Evolutionary conservation across 2,888 invertebrate genomes (phyloP).

Genomic region (Drosophila atripex): DNA sequence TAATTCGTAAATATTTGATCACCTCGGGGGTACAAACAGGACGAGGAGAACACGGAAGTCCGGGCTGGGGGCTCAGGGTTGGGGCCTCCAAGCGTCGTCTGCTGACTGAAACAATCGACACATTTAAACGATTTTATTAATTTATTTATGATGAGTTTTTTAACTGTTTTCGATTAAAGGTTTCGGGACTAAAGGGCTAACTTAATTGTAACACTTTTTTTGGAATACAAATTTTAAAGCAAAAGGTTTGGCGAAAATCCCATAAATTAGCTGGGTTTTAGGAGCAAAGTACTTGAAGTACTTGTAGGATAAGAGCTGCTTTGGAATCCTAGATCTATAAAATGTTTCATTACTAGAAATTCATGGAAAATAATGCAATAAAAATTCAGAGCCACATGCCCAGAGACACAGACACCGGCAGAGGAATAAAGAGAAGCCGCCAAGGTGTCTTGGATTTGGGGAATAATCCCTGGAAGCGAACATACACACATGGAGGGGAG

Average conservation of each 20-base stretch:
- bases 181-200: conserved; percentile 1
- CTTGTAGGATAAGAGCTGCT: conserved; percentile 6
- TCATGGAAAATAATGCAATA: conserved; percentile 81
- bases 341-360: conserved; percentile 75
- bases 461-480: conserved; percentile 25
- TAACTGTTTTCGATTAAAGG: conserved; percentile 39
- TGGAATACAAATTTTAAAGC: neutral
- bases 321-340: conserved; percentile 6
- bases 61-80: conserved; percentile 3
- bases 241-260: conserved; percentile 37
- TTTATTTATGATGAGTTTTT: conserved; percentile 60
- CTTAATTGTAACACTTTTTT: neutral
- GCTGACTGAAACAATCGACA: conserved; percentile 67
- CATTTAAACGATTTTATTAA: conserved; percentile 72
- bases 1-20: conserved; percentile 65
- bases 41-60: conserved; percentile 30
- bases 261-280: conserved; percentile 58
- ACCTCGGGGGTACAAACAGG: conserved; percentile 31
- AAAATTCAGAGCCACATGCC: conserved; percentile 80
- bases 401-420: conserved; percentile 18
- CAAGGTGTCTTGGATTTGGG: conserved; percentile 27
- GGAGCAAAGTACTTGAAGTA: neutral
- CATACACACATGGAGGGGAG: conserved; percentile 17
- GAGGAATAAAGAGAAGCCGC: too few species aligned
- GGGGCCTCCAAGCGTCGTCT: conserved; percentile 1